A percentile compares a stretch with the other conserved stretches of the same genome.
These are phyloP conservation scores for Lichenostomus cassidix DNA, from an alignment of 2,113 vertebrate genomes.

Conservation along the genomic window DNA sequence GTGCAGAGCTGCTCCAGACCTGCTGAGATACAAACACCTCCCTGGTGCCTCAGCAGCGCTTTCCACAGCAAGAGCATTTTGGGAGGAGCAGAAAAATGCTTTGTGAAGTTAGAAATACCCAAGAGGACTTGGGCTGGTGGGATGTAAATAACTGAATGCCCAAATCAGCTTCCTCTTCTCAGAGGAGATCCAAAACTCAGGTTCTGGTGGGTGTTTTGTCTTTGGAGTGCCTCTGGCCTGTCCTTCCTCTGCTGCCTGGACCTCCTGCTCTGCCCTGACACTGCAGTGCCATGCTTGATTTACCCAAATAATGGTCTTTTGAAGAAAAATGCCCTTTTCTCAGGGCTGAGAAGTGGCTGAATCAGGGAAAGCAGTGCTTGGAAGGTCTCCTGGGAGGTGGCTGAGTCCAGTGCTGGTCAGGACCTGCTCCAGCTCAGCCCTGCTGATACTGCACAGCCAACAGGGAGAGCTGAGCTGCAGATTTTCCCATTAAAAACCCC, in stretches of 20 bases:
- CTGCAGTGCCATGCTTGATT: background rate
- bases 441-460: background rate
- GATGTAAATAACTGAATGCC: background rate
- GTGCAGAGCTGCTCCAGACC: background rate
- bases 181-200: background rate
- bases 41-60: background rate
- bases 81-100: background rate
- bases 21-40: background rate
- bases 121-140: background rate
- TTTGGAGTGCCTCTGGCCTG: background rate
- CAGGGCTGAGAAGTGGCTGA: background rate
- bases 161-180: background rate
- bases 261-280: background rate
- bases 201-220: background rate
- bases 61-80: background rate
- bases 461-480: background rate
- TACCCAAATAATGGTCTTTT: background rate
- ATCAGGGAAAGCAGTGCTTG: background rate
- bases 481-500: background rate
- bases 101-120: background rate
- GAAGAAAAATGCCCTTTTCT: background rate
- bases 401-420: background rate
- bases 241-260: background rate
- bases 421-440: background rate
- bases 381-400: background rate